Conservation (phyloP, 2,888 invertebrate genomes). For the Gari tellinella region DNA sequence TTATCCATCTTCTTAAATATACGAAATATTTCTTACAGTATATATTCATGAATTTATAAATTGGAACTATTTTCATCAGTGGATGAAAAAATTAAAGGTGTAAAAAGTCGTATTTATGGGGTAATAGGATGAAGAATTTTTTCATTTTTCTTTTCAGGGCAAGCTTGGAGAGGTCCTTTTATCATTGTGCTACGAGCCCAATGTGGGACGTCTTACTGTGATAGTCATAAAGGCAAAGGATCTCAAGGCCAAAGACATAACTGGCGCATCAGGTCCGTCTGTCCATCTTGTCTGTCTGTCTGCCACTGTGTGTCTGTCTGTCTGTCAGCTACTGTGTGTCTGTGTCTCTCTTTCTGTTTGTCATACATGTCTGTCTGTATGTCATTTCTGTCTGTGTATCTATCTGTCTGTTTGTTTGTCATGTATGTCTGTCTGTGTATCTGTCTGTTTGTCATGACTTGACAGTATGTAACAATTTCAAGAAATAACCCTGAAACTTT, state of each 20-base stretch:
- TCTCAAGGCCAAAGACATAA: constrained; percentile 97
- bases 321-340: too few species aligned
- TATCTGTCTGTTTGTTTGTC: neutral
- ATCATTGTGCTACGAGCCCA: constrained; percentile 97
- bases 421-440: neutral
- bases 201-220: constrained; percentile 95
- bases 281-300: too few species aligned
- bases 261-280: constrained; percentile 89
- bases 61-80: too few species aligned
- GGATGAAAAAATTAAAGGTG: too few species aligned
- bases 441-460: constrained; percentile 1
- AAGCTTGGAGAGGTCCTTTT: constrained; percentile 87
- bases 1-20: too few species aligned
- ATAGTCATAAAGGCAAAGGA: constrained; percentile 96
- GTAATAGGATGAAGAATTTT: too few species aligned
- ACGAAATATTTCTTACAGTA: too few species aligned
- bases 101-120: too few species aligned
- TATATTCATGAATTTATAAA: too few species aligned
- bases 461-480: too few species aligned
- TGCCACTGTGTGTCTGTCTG: too few species aligned
- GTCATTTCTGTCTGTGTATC: neutral
- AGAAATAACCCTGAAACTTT: too few species aligned
- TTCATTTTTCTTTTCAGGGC: constrained; percentile 70
- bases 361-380: neutral
- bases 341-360: neutral